phyloP scores from a whole-genome alignment of 1,140 invertebrate genomes.

The Drosophila sucinea region DNA sequence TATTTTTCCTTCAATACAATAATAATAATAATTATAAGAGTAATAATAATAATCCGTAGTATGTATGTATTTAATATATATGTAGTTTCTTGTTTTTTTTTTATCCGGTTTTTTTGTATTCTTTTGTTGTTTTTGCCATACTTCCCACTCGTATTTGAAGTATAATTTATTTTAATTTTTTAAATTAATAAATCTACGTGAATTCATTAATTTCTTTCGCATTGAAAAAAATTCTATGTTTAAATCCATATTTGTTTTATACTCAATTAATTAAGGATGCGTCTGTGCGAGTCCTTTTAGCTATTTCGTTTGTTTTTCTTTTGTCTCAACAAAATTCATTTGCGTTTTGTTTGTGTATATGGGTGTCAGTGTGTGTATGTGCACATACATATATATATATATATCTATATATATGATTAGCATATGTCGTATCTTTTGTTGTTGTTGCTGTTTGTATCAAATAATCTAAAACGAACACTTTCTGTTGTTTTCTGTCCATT shows the following conservation, averaged over 20 bases:
- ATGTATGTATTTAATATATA: conserved; percentile 81
- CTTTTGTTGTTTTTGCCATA: conserved; percentile 56
- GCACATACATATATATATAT: conserved; percentile 32
- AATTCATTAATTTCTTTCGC: conserved; percentile 70
- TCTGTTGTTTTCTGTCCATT: conserved; percentile 27
- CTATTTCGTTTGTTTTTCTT: conserved; percentile 42
- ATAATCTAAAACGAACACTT: conserved; percentile 67
- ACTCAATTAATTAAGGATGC: conserved; percentile 63
- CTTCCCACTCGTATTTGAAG: conserved; percentile 69
- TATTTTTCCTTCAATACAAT: conserved; percentile 79
- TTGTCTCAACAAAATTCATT: conserved; percentile 36
- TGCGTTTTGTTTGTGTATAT: conserved; percentile 43
- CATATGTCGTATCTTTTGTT: conserved; percentile 36
- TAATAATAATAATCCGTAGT: conserved; percentile 77
- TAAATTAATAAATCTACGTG: conserved; percentile 81
- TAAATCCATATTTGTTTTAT: conserved; percentile 43
- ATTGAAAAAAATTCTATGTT: conserved; percentile 74
- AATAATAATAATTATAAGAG: conserved; percentile 81
- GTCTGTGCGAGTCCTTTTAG: conserved; percentile 44
- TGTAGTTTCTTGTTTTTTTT: conserved; percentile 64
- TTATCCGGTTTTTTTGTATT: conserved; percentile 36
- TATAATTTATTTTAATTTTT: conserved; percentile 76
- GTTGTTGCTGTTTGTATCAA: conserved; percentile 57
- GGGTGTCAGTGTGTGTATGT: conserved; percentile 20
- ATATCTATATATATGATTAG: conserved; percentile 32